Percentiles rank a stretch among this genome's conserved stretches.
phyloP scores from a whole-genome alignment of 2,888 invertebrate species.

The Corbicula japonica region DNA sequence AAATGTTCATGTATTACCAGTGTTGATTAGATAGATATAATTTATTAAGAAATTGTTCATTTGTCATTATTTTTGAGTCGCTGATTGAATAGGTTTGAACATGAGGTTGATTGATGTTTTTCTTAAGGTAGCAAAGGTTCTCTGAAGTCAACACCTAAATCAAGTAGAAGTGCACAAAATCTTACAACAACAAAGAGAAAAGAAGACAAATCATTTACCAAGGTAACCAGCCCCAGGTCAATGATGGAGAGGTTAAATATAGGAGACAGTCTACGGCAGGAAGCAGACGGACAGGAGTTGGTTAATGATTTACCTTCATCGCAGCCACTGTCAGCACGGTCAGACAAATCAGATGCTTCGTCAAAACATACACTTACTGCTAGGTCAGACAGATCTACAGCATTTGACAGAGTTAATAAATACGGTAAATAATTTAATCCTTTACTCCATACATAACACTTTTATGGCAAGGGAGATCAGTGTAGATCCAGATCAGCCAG shows the following conservation, averaged over 20 bases:
- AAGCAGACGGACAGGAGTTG: neutral
- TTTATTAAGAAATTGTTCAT: too few species aligned
- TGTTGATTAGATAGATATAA: too few species aligned
- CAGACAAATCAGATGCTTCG: constrained; percentile 30
- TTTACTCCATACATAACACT: too few species aligned
- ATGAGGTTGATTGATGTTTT: too few species aligned
- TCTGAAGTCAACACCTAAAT: constrained; percentile 37
- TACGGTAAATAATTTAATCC: too few species aligned
- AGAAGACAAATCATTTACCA: constrained; percentile 36
- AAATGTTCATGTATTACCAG: neutral
- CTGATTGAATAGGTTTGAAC: too few species aligned
- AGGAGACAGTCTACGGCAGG: constrained; percentile 16
- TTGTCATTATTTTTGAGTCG: too few species aligned
- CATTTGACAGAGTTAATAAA: constrained; percentile 38
- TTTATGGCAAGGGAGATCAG: too few species aligned
- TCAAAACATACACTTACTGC: constrained; percentile 28
- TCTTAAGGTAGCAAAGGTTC: constrained; percentile 41
- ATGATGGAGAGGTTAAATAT: constrained; percentile 39
- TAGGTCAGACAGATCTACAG: constrained; percentile 40
- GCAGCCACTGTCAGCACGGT: constrained; percentile 42
- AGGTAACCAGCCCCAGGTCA: constrained; percentile 45
- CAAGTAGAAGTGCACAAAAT: constrained; percentile 19
- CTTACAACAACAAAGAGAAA: neutral
- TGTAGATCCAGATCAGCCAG: too few species aligned
- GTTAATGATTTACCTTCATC: constrained; percentile 7